phyloP scores from a whole-genome alignment of 2,113 vertebrate genomes.

The Petroica traversi region DNA sequence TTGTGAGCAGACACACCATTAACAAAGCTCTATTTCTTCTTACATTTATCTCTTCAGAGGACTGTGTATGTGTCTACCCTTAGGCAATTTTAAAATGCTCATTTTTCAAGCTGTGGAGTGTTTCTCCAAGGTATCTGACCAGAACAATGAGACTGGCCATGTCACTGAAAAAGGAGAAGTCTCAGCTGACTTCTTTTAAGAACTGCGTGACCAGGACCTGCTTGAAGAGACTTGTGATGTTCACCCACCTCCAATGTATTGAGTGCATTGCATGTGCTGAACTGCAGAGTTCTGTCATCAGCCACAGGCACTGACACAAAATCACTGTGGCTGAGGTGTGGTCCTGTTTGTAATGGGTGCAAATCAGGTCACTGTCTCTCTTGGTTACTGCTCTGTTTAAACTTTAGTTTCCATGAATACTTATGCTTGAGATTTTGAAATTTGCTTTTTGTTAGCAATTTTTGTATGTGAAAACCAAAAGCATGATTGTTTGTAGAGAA shows the following conservation, averaged over 20 bases:
- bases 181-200: not conserved
- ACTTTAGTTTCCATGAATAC: constrained; percentile 25
- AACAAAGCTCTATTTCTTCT: not conserved
- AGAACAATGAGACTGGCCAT: not conserved
- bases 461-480: not conserved
- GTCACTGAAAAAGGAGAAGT: not conserved
- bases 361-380: constrained; percentile 35
- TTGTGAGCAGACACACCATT: not conserved
- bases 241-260: not conserved
- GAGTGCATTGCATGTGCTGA: not conserved
- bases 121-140: not conserved
- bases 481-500: not conserved
- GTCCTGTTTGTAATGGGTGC: not conserved
- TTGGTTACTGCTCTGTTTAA: constrained; percentile 51
- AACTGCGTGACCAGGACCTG: not conserved
- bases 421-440: not conserved
- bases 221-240: not conserved
- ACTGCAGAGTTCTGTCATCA: not conserved
- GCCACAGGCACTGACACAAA: constrained; percentile 15
- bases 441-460: not conserved
- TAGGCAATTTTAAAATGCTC: not conserved
- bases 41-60: not conserved
- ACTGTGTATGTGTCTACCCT: not conserved
- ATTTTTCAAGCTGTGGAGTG: not conserved
- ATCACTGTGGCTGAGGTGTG: constrained; percentile 5